phyloP scores from a whole-genome alignment of 1,140 invertebrate genomes.

The Cheumatopsyche charites region DNA sequence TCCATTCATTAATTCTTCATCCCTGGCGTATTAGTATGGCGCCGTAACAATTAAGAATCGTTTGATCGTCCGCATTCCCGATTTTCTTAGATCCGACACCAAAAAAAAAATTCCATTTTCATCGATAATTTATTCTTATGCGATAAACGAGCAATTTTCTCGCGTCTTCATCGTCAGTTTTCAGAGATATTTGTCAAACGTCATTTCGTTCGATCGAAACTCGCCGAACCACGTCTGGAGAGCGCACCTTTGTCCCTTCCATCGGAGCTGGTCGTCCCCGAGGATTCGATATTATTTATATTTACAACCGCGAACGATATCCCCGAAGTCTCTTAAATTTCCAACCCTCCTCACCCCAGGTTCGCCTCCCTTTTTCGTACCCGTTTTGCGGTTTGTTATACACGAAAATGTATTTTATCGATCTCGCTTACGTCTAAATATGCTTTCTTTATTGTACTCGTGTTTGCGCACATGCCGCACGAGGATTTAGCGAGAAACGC shows the following conservation, averaged over 20 bases:
- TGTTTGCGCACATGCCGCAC: background rate
- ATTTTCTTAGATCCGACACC: background rate
- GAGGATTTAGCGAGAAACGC: too few relatives aligned
- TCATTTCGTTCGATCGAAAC: constrained; percentile 31
- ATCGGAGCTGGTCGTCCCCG: constrained; percentile 24
- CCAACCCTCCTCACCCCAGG: constrained; percentile 8
- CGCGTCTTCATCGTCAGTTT: background rate
- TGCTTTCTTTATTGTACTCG: constrained; percentile 27
- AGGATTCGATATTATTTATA: constrained; percentile 47
- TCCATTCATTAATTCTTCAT: background rate
- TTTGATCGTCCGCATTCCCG: background rate
- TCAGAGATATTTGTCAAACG: constrained; percentile 31
- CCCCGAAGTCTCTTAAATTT: constrained; percentile 46
- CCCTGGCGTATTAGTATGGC: constrained; percentile 24
- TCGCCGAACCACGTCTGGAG: constrained; percentile 15
- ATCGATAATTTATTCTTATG: background rate
- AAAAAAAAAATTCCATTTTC: constrained; percentile 1
- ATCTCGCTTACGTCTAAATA: constrained; percentile 28
- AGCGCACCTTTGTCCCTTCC: background rate
- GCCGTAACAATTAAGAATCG: constrained; percentile 20
- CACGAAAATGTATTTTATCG: constrained; percentile 34
- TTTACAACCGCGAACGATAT: constrained; percentile 44
- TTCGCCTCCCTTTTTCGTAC: constrained; percentile 4
- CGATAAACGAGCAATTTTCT: too few relatives aligned
- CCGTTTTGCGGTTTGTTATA: constrained; percentile 13